A percentile compares a stretch with the other conserved stretches of the same genome.
Evolutionary conservation across 64 coral and sea anemone species (phyloP).

Genomic region (Dendrophyllia cribrosa): DNA sequence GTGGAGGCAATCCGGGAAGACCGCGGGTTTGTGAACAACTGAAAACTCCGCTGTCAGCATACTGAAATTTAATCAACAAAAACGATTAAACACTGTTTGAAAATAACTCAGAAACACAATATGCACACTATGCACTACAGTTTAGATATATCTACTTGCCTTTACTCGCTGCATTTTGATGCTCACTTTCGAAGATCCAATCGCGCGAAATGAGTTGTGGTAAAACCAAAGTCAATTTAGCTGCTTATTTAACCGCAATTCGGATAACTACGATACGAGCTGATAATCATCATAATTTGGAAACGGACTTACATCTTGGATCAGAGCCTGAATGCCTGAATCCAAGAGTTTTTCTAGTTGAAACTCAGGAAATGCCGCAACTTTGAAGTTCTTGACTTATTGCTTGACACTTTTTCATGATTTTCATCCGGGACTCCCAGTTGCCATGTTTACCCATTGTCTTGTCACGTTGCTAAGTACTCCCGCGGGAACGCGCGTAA

Average conservation of each 20-base stretch:
- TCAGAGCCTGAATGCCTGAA: neutral
- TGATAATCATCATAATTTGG: neutral
- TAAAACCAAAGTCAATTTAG: slow-evolving; percentile 1
- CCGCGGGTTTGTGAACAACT: slow-evolving; percentile 96
- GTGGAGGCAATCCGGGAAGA: slow-evolving; percentile 84
- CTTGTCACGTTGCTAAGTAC: slow-evolving; percentile 64
- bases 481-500: slow-evolving; percentile 46
- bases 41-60: slow-evolving; percentile 81
- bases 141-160: slow-evolving; percentile 5
- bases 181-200: slow-evolving; percentile 20
- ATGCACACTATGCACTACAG: neutral
- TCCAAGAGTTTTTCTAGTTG: neutral
- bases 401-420: slow-evolving; percentile 18
- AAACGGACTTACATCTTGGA: neutral
- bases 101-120: slow-evolving; percentile 7
- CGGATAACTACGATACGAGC: neutral
- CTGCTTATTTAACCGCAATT: neutral
- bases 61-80: slow-evolving; percentile 61
- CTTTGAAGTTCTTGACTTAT: neutral
- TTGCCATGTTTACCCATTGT: slow-evolving; percentile 80
- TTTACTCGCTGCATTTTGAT: slow-evolving; percentile 47
- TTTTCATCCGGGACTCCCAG: slow-evolving; percentile 62
- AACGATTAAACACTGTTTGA: neutral
- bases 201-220: neutral
- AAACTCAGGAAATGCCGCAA: neutral